Percentiles rank a stretch among this genome's conserved stretches.
Conservation (phyloP, 2,113 vertebrate species). For the Centrocercus urophasianus region DNA sequence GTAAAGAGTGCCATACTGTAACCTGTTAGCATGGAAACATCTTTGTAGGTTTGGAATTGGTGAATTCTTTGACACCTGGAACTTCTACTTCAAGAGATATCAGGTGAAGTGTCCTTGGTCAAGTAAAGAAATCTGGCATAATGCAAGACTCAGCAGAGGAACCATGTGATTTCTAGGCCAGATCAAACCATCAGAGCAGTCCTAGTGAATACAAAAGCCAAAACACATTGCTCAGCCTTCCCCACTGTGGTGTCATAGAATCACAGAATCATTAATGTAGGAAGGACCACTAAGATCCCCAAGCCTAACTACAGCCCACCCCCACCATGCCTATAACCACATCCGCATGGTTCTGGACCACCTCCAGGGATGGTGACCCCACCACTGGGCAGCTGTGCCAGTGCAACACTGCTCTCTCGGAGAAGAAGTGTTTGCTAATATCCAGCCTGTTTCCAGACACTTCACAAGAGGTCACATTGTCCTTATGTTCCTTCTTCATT, state of each 20-base stretch:
- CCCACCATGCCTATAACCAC: too few species aligned
- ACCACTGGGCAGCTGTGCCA: too few species aligned
- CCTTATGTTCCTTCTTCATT: background rate
- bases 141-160: background rate
- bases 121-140: background rate
- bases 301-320: too few species aligned
- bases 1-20: background rate
- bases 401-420: too few species aligned
- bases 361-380: too few species aligned
- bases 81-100: background rate
- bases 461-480: background rate
- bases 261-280: too few species aligned
- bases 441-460: background rate
- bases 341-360: too few species aligned
- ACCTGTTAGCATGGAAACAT: background rate
- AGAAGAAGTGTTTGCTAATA: too few species aligned
- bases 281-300: too few species aligned
- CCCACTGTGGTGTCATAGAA: background rate
- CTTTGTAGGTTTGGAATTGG: background rate
- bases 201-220: background rate
- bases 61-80: background rate
- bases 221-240: background rate
- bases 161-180: background rate
- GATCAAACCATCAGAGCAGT: background rate
- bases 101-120: background rate